Evolutionary conservation across 2,797 vertebrate genomes (phyloP), one percentile per base, ranked within the genome.

Genomic region (Thripadectes ignobilis): DNA sequence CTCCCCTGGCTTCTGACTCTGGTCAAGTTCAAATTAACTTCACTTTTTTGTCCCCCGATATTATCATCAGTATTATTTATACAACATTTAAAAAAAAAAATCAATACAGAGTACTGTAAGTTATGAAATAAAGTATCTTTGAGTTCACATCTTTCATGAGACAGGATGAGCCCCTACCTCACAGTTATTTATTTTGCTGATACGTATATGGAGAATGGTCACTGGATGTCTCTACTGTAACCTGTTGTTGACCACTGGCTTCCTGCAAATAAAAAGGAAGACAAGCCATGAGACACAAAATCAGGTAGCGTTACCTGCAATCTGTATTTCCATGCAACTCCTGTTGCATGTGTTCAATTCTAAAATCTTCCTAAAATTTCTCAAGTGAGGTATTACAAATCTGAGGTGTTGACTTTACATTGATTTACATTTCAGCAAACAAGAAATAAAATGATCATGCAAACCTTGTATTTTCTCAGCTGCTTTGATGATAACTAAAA

Each of bases 131-230:
- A 94, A 92, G 8, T 38, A 69, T 82, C 45, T 80, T 80, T 78
- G 63, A 93, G 91, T 92, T 82, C 58, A 86, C 57, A 82, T 82
- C 62, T 92, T 92, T 79, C 76, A 85, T 29, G 55, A 86, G 74
- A 88, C 43, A 86, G 62, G 48, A 89, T 38, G 36, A 83, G 46
- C 66, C 68, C 95, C 92, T 98, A 98, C 98, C 99, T 98, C 98
- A 97, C 97, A 97, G 97, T 99, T 99, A 99, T 98, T 99, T 99
- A 98, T 98, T 98, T 98, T 99, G 99, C 98, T 99, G 99, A 98
- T 99, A 99, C 58, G 98, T 98, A 89, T 99, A 99, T 24, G 99
- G 98, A 97, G 99, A 99, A 98, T 98, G 99, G 96, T 99, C 99
- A 96, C 97, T 98, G 91, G 99, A 98, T 27, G 99, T 98, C 93